Evolutionary conservation across 2,888 invertebrate species (phyloP).

Genomic region (Plebejus anna): DNA sequence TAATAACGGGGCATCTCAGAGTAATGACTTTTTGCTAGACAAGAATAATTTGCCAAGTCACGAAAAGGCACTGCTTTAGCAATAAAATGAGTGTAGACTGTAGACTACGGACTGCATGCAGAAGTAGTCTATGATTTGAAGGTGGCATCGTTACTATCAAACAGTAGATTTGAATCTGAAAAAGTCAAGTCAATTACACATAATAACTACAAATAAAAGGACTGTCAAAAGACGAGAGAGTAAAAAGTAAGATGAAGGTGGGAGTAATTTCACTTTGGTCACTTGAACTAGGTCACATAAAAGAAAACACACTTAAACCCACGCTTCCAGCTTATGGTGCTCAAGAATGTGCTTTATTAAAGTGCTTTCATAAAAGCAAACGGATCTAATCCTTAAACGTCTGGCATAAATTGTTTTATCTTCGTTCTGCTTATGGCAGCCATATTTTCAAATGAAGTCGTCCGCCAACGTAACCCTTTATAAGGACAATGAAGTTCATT

Average conservation of each 20-base stretch:
- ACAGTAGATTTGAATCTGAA: not conserved
- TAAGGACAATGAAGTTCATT: conserved; percentile 38
- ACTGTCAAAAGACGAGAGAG: not conserved
- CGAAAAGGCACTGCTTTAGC: not conserved
- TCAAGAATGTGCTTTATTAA: conserved; percentile 8
- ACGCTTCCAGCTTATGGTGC: not conserved
- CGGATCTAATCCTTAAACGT: conserved; percentile 17
- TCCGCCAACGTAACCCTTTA: conserved; percentile 32
- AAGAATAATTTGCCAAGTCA: not conserved
- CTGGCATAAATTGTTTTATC: not conserved
- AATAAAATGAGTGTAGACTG: not conserved
- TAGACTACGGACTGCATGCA: too few relatives aligned
- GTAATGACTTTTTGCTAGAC: not conserved
- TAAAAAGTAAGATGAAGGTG: not conserved
- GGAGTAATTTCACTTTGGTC: not conserved
- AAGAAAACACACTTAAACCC: not conserved
- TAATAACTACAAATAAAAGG: too few relatives aligned
- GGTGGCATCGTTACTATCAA: not conserved
- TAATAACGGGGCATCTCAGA: not conserved
- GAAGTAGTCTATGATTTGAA: not conserved
- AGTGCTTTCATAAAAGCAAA: conserved; percentile 11
- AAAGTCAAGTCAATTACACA: too few relatives aligned
- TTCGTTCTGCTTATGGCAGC: not conserved
- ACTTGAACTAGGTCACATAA: not conserved
- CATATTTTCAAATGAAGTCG: conserved; percentile 6